Evolutionary conservation across 2,113 vertebrate species (phyloP).

Genomic region (Aix galericulata): DNA sequence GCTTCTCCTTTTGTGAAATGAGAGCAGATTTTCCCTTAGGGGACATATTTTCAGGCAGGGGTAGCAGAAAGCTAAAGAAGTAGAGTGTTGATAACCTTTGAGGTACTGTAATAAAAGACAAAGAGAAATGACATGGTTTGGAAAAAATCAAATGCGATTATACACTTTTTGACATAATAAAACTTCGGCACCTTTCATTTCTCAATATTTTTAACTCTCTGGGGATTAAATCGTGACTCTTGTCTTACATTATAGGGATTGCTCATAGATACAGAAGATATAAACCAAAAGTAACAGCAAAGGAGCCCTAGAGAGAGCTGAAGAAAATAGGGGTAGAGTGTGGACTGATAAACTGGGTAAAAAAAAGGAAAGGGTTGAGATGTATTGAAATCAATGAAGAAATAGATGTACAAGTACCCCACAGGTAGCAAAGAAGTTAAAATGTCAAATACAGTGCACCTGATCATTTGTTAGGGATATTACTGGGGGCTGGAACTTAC

Average conservation of each 20-base stretch:
- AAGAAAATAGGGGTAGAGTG: background rate
- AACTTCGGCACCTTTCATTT: background rate
- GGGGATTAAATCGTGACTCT: constrained; percentile 7
- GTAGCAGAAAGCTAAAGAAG: constrained; percentile 13
- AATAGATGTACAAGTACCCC: background rate
- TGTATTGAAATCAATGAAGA: background rate
- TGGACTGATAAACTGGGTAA: background rate
- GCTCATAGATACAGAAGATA: background rate
- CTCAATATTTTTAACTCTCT: constrained; percentile 1
- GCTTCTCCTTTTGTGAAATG: constrained; percentile 37
- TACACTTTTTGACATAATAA: background rate
- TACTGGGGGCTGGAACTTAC: background rate
- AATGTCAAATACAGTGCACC: background rate
- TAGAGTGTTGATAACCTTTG: background rate
- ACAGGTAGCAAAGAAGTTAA: background rate
- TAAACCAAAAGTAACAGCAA: background rate
- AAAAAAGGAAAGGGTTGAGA: background rate
- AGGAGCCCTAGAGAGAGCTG: background rate
- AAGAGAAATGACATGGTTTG: background rate
- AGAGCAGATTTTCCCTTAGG: constrained; percentile 4
- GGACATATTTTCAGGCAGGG: background rate
- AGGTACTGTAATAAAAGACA: constrained; percentile 3
- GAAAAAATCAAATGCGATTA: background rate
- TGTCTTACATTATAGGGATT: background rate
- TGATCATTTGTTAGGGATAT: background rate